Evolutionary conservation across 2,888 invertebrate genomes (phyloP).

Genomic region (Chrysotoxum bicinctum): DNA sequence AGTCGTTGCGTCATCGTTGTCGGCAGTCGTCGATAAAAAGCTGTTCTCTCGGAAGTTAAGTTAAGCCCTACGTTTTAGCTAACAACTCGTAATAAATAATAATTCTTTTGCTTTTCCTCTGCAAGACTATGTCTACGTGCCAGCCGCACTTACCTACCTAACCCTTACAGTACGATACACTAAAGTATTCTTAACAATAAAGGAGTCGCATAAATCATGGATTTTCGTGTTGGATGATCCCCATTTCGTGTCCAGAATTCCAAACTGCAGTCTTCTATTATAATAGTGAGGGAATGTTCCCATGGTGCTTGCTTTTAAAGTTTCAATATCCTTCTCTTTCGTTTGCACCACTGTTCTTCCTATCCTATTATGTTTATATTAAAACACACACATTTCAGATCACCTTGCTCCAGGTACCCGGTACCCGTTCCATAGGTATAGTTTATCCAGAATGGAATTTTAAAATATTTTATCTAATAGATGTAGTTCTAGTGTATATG

Average conservation of each 20-base stretch:
- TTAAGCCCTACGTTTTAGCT: conserved; percentile 31
- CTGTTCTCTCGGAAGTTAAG: conserved; percentile 1
- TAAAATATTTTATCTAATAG: conserved; percentile 66
- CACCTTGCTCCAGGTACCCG: background rate
- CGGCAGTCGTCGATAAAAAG: background rate
- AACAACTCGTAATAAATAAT: conserved; percentile 55
- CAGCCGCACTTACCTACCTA: conserved; percentile 16
- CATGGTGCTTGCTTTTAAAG: conserved; percentile 2
- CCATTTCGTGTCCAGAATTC: conserved; percentile 62
- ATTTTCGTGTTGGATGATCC: conserved; percentile 67
- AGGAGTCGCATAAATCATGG: conserved; percentile 68
- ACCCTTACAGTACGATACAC: conserved; percentile 38
- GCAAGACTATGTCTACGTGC: conserved; percentile 48
- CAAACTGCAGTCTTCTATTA: conserved; percentile 8
- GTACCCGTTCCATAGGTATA: too few species aligned
- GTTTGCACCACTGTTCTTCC: background rate
- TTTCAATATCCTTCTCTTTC: conserved; percentile 4
- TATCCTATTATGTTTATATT: background rate
- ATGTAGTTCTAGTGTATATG: conserved; percentile 52
- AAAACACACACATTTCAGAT: background rate
- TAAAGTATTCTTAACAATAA: conserved; percentile 54
- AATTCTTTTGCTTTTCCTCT: conserved; percentile 30
- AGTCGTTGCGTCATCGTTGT: background rate
- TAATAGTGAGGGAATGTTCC: background rate
- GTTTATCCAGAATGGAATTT: conserved; percentile 54